A percentile compares a stretch with the other conserved stretches of the same genome.
Evolutionary conservation across 2,888 invertebrate species (phyloP).

Genomic region (Campoplex capitator): DNA sequence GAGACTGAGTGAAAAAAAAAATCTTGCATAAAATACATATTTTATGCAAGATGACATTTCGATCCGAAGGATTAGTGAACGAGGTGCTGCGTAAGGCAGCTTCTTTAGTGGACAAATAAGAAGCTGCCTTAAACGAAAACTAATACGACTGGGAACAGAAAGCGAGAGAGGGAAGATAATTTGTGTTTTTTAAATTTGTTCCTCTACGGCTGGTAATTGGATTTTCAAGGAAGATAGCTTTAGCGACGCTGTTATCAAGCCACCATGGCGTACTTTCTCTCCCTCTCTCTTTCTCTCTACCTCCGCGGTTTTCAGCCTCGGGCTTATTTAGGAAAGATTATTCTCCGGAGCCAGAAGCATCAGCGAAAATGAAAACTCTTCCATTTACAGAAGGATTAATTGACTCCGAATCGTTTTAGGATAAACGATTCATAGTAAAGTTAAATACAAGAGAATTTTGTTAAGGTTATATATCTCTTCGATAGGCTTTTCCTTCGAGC

Average conservation of each 20-base stretch:
- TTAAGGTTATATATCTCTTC: constrained; percentile 13
- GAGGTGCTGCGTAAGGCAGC: constrained; percentile 22
- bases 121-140: constrained; percentile 61
- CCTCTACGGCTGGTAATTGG: constrained; percentile 81
- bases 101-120: constrained; percentile 56
- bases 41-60: constrained; percentile 9
- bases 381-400: constrained; percentile 82
- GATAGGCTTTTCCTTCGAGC: constrained; percentile 22
- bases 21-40: constrained; percentile 1
- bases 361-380: constrained; percentile 83
- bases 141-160: constrained; percentile 74
- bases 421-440: constrained; percentile 56
- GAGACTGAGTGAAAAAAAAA: not conserved
- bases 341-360: constrained; percentile 76
- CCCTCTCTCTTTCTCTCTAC: not conserved
- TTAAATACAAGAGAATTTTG: constrained; percentile 47
- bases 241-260: constrained; percentile 76
- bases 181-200: constrained; percentile 81
- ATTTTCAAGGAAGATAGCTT: constrained; percentile 81
- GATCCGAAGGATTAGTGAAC: constrained; percentile 19
- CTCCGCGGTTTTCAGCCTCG: constrained; percentile 76
- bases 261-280: constrained; percentile 58
- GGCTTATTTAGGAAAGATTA: constrained; percentile 84
- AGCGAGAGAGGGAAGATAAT: constrained; percentile 73
- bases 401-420: constrained; percentile 77